Evolutionary conservation across 1,140 invertebrate genomes (phyloP), one percentile per base, ranked within the genome.

Genomic region (Anthonomus grandis): DNA sequence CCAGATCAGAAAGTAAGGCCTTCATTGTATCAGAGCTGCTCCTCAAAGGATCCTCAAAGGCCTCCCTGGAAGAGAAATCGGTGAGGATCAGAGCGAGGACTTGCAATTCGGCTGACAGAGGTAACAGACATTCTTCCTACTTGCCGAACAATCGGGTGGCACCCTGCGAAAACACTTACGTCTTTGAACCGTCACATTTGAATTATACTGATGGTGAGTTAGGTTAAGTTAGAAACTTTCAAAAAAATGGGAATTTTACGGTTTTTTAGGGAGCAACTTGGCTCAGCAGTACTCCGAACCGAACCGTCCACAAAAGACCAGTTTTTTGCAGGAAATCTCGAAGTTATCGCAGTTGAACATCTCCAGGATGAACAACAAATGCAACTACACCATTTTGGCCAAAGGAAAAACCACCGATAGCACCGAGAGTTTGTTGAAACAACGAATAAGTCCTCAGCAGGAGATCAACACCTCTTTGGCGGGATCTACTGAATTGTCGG

Each of bases 291-390:
- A 61, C 13, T 39, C 48, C 4, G 66, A 67, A 34, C 49, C 61
- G 8, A 54, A 59, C 23, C 56, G 51, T 24, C 24, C 59, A 52
- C 51, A 60, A 50, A 66, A 55, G 34, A 54, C 51, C 36, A 62
- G 65, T 53, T 64, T 68, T 39, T 53, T 68, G 0, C 80, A 83
- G 36, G 86, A 89, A 66, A 87, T 89, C 25, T 83, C 84, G 1
- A 87, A 88, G 69, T 66, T 89, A 3, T 87, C 86, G 3, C 82
- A 86, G 62, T 81, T 88, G 54, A 87, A 87, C 70, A 73, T 88
- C 24, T 83, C 86, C 0, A 76, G 83, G 44, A 72, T 87, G 2
- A 83, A 83, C 52, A 83, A 77, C 21, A 83, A 83, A 65, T 86
- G 85, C 69, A 87, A 82, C 59, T 89, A 88, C 69, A 84, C 80